A percentile compares a stretch with the other conserved stretches of the same genome.
Evolutionary conservation across 2,113 vertebrate genomes (phyloP).

Genomic region (Epinephelus cyanopodus): DNA sequence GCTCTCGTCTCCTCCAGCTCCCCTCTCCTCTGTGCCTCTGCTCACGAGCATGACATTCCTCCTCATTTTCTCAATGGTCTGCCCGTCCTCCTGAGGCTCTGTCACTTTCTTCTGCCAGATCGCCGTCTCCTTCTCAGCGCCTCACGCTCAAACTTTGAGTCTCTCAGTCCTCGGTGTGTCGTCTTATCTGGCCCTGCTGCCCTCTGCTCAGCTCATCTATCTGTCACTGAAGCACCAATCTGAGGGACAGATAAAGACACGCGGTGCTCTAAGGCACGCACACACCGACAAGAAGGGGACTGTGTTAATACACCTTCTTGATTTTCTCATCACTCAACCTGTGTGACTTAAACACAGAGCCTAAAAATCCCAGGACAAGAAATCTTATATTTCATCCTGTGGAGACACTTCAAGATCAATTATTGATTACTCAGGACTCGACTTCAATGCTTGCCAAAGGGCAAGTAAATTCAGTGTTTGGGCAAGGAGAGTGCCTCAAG

Average conservation of each 20-base stretch:
- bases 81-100: constrained; percentile 43
- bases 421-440: no score
- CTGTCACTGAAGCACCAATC: constrained; percentile 49
- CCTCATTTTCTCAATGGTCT: constrained; percentile 59
- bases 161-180: constrained; percentile 29
- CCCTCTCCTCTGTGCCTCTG: constrained; percentile 22
- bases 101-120: constrained; percentile 46
- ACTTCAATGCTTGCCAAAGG: no score
- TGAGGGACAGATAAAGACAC: constrained; percentile 25
- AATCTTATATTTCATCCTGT: not conserved
- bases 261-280: not conserved
- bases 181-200: constrained; percentile 34
- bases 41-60: constrained; percentile 48
- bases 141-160: constrained; percentile 22
- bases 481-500: no score
- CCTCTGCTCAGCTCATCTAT: constrained; percentile 26
- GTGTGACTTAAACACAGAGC: not conserved
- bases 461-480: no score
- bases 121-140: not conserved
- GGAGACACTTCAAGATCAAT: not conserved
- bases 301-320: constrained; percentile 26
- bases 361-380: not conserved
- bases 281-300: not conserved
- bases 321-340: constrained; percentile 8
- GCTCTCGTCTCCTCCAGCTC: constrained; percentile 15